phyloP scores from a whole-genome alignment of 2,888 invertebrate genomes.

The Phengaris arion region DNA sequence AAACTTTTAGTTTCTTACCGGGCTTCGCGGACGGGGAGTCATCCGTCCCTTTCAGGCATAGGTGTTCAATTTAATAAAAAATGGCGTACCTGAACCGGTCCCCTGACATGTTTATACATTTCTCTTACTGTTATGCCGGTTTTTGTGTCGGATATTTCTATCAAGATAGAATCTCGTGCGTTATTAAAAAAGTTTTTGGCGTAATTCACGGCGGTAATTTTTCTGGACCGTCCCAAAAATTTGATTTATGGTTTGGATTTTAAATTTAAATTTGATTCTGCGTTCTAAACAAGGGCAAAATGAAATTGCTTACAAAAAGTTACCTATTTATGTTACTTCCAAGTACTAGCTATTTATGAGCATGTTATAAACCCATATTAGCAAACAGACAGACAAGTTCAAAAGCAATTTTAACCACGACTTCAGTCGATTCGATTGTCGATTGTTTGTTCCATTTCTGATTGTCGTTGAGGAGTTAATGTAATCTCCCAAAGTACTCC shows the following conservation, averaged over 20 bases:
- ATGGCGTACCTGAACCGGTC: constrained; percentile 77
- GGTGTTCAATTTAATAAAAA: constrained; percentile 76
- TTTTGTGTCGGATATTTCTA: constrained; percentile 73
- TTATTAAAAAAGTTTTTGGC: constrained; percentile 73
- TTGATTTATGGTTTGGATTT: constrained; percentile 50
- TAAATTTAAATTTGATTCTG: constrained; percentile 14
- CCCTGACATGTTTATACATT: constrained; percentile 76
- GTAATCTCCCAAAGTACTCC: constrained; percentile 29
- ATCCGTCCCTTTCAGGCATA: constrained; percentile 66
- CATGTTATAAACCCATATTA: neutral
- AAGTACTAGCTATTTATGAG: neutral
- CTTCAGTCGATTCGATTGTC: neutral
- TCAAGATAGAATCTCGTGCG: constrained; percentile 71
- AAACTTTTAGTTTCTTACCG: constrained; percentile 44
- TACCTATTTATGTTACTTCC: neutral
- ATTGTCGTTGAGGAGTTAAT: constrained; percentile 21
- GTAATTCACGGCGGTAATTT: constrained; percentile 21
- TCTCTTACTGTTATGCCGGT: constrained; percentile 70
- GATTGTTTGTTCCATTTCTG: constrained; percentile 8
- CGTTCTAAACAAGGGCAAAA: neutral
- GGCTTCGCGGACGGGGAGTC: constrained; percentile 57
- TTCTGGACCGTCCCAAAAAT: constrained; percentile 48
- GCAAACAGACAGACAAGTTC: neutral
- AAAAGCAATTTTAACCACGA: neutral
- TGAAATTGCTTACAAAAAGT: neutral